Percentiles rank a stretch among this genome's conserved stretches.
Conservation (phyloP, 2,797 vertebrate genomes). For the Poecile montanus region DNA sequence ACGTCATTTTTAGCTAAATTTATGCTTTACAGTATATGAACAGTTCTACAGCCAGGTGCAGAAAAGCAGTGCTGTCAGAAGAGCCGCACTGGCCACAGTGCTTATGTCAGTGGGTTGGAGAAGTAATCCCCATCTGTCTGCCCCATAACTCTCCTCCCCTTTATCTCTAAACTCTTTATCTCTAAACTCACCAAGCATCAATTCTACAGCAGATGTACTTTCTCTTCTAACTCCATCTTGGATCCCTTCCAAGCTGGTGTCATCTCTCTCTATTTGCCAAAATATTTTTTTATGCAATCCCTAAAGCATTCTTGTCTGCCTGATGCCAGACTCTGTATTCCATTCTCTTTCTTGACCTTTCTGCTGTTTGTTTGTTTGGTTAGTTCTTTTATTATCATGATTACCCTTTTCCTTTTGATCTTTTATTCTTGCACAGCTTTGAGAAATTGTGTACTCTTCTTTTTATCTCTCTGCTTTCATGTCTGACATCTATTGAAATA, state of each 20-base stretch:
- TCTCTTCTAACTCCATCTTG: conserved; percentile 15
- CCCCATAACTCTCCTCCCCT: not conserved
- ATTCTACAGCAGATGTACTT: conserved; percentile 35
- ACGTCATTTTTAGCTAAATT: not conserved
- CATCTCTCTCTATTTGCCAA: not conserved
- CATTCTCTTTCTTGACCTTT: not conserved
- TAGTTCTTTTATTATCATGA: not conserved
- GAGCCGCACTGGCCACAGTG: not conserved
- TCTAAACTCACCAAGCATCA: conserved; percentile 10
- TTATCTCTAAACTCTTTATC: conserved; percentile 43
- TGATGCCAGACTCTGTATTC: not conserved
- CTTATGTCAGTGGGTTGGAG: not conserved
- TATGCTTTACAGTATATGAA: not conserved
- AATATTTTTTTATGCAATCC: not conserved
- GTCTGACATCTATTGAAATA: not conserved
- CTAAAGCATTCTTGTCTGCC: conserved; percentile 12
- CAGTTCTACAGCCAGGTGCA: not conserved
- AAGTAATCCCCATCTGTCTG: conserved; percentile 40
- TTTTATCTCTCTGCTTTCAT: not conserved
- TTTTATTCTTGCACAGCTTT: conserved; percentile 5
- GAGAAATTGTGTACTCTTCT: not conserved
- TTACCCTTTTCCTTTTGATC: not conserved
- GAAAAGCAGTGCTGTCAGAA: not conserved
- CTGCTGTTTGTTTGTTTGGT: not conserved
- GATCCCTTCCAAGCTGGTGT: not conserved